phyloP scores from a whole-genome alignment of 2,113 vertebrate species.

The Callionymus lyra region DNA sequence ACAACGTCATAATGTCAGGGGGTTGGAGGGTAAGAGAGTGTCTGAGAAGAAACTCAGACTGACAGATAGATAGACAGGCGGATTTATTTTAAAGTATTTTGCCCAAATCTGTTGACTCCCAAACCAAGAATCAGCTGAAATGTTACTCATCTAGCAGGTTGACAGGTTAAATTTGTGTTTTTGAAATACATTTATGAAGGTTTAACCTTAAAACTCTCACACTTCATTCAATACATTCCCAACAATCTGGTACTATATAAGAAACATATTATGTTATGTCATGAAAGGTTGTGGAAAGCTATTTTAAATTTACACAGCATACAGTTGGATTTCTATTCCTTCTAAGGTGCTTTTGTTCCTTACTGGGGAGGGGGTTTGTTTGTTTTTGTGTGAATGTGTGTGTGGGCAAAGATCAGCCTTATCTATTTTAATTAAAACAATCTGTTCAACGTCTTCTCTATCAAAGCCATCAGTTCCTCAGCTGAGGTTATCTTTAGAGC shows the following conservation, averaged over 20 bases:
- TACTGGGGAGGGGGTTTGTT: too few species aligned
- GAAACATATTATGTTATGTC: too few species aligned
- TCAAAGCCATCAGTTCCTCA: constrained; percentile 4
- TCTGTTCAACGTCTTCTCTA: constrained; percentile 7
- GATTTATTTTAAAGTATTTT: too few species aligned
- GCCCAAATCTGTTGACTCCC: too few species aligned
- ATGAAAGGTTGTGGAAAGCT: constrained; percentile 25
- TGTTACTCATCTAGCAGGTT: background rate
- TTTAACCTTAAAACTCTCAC: constrained; percentile 14
- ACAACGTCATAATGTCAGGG: too few species aligned
- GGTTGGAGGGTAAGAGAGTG: too few species aligned
- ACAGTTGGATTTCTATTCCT: constrained; percentile 16
- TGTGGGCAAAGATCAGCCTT: background rate
- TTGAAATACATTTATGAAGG: constrained; percentile 16
- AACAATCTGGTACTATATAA: constrained; percentile 14
- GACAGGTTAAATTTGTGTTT: constrained; percentile 11
- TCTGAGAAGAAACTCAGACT: too few species aligned
- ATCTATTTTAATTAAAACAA: constrained; percentile 35
- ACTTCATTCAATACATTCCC: constrained; percentile 6
- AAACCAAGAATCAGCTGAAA: too few species aligned
- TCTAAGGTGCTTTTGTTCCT: too few species aligned
- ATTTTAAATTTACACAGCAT: constrained; percentile 27
- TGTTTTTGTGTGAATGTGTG: background rate
- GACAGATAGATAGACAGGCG: too few species aligned
- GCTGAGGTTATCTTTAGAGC: constrained; percentile 28